These are phyloP conservation scores for Mythimna albipuncta DNA, from an alignment of 2,888 invertebrate species.

Conservation along the genomic window DNA sequence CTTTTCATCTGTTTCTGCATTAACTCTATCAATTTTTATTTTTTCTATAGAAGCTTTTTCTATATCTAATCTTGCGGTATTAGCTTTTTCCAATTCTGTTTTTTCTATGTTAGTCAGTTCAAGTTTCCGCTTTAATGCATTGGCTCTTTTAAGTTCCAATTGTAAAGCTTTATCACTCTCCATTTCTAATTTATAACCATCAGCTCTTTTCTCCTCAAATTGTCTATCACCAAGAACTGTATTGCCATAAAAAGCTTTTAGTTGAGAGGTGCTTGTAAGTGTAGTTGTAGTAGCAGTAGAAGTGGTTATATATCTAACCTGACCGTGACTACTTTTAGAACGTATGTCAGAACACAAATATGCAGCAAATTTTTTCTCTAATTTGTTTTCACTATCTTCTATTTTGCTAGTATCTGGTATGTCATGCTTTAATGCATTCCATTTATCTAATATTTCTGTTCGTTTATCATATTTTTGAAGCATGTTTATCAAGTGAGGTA, in stretches of 20 bases:
- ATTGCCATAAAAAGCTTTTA: background rate
- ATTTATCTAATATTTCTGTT: background rate
- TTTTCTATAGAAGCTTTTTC: background rate
- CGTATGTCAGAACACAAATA: background rate
- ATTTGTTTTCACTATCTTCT: background rate
- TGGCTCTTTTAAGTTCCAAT: background rate
- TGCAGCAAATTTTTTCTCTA: background rate
- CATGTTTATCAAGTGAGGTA: slow-evolving; percentile 16
- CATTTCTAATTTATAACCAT: background rate
- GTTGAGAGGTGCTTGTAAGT: background rate
- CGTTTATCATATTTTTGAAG: slow-evolving; percentile 21
- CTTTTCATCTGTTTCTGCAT: background rate
- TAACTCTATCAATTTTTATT: background rate
- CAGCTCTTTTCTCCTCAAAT: background rate
- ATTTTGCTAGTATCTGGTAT: slow-evolving; percentile 11
- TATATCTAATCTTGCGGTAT: background rate
- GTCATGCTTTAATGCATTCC: background rate
- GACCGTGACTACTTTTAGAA: background rate
- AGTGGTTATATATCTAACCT: slow-evolving; percentile 1
- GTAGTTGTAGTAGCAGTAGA: background rate
- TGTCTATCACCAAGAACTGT: background rate
- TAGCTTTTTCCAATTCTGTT: background rate
- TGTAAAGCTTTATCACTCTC: background rate
- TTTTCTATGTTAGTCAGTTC: background rate
- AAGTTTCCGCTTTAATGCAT: background rate